Evolutionary conservation across 2,888 invertebrate genomes (phyloP), one percentile per base, ranked within the genome.

Genomic region (Epirrita christyi): DNA sequence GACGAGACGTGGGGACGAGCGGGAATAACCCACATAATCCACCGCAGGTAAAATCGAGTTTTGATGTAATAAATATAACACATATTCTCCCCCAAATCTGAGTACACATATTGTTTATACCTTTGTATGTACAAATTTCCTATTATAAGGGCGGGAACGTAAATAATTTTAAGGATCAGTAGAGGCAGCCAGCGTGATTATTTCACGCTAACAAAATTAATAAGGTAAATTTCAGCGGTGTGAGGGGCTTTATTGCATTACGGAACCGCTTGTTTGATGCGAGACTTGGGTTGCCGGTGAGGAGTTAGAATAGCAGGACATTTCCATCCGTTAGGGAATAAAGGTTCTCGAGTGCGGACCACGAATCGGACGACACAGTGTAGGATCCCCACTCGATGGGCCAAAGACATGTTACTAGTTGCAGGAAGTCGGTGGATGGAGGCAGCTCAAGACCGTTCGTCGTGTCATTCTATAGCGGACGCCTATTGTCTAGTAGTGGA

Each of bases 191-290:
- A 76, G 72, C 75, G 80, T 80, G 84, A 84, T 86, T 83, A 86
- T 86, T 85, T 83, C 74, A 73, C 72, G 81, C 75, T 85, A 84
- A 85, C 82, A 72, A 86, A 87, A 87, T 86, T 87, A 87, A 88
- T 87, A 86, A 87, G 82, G 84, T 77, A 73, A 82, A 81, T 82
- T 82, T 81, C 75, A 76, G 74, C 75, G 75, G 75, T 74, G 76
- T 77, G 72, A 72, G 79, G 61, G 66, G 75, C 73, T 71, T 82
- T 80, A 84, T 83, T 81, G 78, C 78, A 73, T 83, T 83, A 82
- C 72, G 70, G 69, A 74, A 70, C 70, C 76, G 77, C 76, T 80
- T 75, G 80, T 81, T 85, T 82, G 78, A 79, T 78, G 73, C 73
- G 66, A 71, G 76, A 76, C 73, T 73, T 69, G 58, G 59, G 68